These are phyloP conservation scores for Chiloscyllium plagiosum DNA, from an alignment of 2,113 vertebrate species.

Conservation along the genomic window DNA sequence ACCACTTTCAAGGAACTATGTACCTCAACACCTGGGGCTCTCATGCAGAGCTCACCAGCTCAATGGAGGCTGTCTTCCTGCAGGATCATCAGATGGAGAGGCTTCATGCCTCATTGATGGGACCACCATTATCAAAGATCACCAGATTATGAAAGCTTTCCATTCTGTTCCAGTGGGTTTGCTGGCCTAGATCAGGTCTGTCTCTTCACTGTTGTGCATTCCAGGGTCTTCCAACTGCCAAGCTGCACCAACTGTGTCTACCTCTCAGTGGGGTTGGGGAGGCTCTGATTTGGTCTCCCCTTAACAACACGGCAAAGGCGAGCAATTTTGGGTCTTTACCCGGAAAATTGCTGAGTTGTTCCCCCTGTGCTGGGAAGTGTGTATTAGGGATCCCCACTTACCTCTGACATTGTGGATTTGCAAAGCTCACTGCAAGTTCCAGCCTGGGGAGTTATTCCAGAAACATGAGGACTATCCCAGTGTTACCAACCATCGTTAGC, in stretches of 20 bases:
- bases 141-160: neutral
- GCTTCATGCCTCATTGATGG: neutral
- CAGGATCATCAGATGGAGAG: neutral
- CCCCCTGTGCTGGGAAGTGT: neutral
- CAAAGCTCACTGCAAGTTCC: neutral
- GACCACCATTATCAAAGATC: neutral
- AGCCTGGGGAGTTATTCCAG: neutral
- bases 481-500: neutral
- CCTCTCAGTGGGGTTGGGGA: neutral
- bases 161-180: neutral
- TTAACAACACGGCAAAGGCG: neutral
- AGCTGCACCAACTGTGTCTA: neutral
- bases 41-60: neutral
- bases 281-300: neutral
- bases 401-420: neutral
- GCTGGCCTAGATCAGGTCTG: too few species aligned
- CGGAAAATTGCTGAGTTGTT: neutral
- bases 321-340: neutral
- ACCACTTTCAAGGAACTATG: too few species aligned
- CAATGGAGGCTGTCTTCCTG: neutral
- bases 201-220: neutral
- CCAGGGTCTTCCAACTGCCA: neutral
- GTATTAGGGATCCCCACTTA: neutral
- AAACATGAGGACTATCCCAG: neutral
- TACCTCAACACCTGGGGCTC: too few species aligned